A percentile compares a stretch with the other conserved stretches of the same genome.
Conservation (phyloP, 2,888 invertebrate species). For the Kryphioiulus occultus region DNA sequence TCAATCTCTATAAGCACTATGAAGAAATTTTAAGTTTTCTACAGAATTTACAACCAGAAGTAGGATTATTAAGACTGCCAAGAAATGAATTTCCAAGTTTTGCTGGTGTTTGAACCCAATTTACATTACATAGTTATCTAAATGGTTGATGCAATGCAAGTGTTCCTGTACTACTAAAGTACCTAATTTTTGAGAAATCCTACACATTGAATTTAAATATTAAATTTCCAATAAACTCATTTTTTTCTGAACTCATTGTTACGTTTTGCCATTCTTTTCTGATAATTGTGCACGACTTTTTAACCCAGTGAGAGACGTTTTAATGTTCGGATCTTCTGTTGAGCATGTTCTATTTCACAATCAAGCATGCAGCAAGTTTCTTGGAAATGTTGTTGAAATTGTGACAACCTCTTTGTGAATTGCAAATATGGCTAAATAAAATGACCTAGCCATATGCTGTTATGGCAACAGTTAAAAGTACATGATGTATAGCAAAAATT, state of each 20-base stretch:
- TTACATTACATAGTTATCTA: constrained; percentile 16
- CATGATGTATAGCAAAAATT: background rate
- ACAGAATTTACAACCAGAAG: background rate
- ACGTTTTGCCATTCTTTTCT: constrained; percentile 35
- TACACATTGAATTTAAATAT: constrained; percentile 20
- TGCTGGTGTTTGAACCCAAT: background rate
- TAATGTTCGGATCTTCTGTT: background rate
- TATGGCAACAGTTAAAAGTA: background rate
- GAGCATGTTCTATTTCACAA: background rate
- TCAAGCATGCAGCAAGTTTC: background rate
- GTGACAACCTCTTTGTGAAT: background rate
- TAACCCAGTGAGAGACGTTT: background rate
- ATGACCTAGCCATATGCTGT: background rate
- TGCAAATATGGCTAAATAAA: background rate
- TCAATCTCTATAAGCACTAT: background rate
- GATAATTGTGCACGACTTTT: constrained; percentile 10
- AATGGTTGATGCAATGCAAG: constrained; percentile 35
- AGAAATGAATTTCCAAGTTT: background rate
- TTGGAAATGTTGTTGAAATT: constrained; percentile 26
- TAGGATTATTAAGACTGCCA: constrained; percentile 12
- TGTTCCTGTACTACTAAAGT: constrained; percentile 31
- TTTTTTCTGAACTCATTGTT: constrained; percentile 17
- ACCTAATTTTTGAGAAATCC: constrained; percentile 35
- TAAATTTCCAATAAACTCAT: background rate
- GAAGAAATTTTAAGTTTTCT: background rate